A percentile compares a stretch with the other conserved stretches of the same genome.
These are phyloP conservation scores for Nothobranchius furzeri DNA, from an alignment of 2,113 vertebrate species.

Conservation along the genomic window DNA sequence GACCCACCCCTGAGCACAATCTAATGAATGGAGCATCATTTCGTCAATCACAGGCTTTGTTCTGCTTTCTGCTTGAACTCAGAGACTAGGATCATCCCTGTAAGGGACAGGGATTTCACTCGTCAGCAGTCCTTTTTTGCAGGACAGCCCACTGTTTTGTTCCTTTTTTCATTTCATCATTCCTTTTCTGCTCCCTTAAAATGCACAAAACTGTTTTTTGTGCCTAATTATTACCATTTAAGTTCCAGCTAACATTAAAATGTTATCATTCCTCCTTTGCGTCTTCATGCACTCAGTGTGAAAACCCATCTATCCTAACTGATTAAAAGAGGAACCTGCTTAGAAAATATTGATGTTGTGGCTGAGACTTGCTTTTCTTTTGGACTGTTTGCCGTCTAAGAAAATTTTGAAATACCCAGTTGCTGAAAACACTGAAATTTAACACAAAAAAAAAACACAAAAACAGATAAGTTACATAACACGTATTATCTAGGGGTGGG, in stretches of 20 bases:
- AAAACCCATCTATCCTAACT: not conserved
- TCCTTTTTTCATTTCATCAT: slow-evolving; percentile 15
- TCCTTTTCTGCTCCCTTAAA: slow-evolving; percentile 7
- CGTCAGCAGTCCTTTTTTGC: slow-evolving; percentile 49
- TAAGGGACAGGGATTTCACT: slow-evolving; percentile 43
- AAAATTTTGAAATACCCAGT: not conserved
- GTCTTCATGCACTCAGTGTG: not conserved
- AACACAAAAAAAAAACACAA: not conserved
- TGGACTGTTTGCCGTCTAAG: not conserved
- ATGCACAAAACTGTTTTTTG: not conserved
- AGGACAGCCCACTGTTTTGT: slow-evolving; percentile 14
- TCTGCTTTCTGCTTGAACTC: slow-evolving; percentile 57
- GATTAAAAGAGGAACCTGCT: slow-evolving; percentile 12
- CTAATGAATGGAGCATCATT: slow-evolving; percentile 71
- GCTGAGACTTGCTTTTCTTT: slow-evolving; percentile 5
- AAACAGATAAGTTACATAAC: too few species aligned
- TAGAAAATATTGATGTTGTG: slow-evolving; percentile 12
- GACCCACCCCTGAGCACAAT: slow-evolving; percentile 57
- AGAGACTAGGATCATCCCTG: slow-evolving; percentile 41
- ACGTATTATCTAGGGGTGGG: too few species aligned
- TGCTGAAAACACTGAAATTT: not conserved
- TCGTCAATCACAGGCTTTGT: slow-evolving; percentile 73
- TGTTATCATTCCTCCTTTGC: not conserved
- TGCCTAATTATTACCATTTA: slow-evolving; percentile 24
- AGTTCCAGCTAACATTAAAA: not conserved